Evolutionary conservation across 2,888 invertebrate species (phyloP).

Genomic region (Dione vanillae): DNA sequence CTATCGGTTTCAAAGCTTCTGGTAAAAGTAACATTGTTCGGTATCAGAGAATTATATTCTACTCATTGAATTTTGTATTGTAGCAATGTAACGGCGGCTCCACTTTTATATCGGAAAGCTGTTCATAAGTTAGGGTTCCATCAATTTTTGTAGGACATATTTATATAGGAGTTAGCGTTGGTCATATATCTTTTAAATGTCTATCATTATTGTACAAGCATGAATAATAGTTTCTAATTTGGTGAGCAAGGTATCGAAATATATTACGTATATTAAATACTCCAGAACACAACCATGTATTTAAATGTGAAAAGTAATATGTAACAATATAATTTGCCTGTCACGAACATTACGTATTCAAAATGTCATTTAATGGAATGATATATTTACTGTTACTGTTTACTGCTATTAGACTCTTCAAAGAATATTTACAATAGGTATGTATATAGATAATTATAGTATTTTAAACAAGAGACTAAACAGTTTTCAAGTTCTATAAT

Average conservation of each 20-base stretch:
- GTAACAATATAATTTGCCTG: conserved; percentile 10
- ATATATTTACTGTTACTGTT: conserved; percentile 55
- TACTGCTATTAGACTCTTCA: conserved; percentile 53
- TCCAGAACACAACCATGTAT: background rate
- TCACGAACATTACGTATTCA: conserved; percentile 55
- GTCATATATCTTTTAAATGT: background rate
- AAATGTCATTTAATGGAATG: conserved; percentile 58
- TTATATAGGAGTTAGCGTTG: background rate
- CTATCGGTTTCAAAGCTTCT: conserved; percentile 54
- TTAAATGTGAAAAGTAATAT: background rate
- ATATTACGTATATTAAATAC: background rate
- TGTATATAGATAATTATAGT: conserved; percentile 48
- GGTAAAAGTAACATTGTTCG: conserved; percentile 27
- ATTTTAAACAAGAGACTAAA: conserved; percentile 6
- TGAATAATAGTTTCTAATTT: background rate
- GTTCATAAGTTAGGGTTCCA: background rate
- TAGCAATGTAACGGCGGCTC: background rate
- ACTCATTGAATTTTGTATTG: background rate
- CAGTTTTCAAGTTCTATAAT: background rate
- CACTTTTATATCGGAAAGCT: background rate
- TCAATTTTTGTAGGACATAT: background rate
- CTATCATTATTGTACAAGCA: background rate
- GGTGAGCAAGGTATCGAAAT: too few relatives aligned
- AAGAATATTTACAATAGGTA: conserved; percentile 58
- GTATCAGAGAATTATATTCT: background rate